Percentiles rank a stretch among this genome's conserved stretches.
Conservation (phyloP, 2,113 vertebrate genomes). For the Sus scrofa region T2T-Sscrofa CM000813.6:106344001-106344500, state of each 20-base stretch:
- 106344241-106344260: constrained; percentile 1
- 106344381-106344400: neutral
- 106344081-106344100: constrained; percentile 34
- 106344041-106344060: neutral
- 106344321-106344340: constrained; percentile 10
- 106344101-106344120: neutral
- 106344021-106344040: constrained; percentile 12
- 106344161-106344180: constrained; percentile 14
- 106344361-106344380: neutral
- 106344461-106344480: neutral
- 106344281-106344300: too few relatives aligned
- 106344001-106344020: neutral
- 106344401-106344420: neutral
- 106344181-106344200: neutral
- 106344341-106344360: neutral
- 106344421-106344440: neutral
- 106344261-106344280: neutral
- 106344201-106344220: neutral
- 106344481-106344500: constrained; percentile 55
- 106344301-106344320: constrained; percentile 28
- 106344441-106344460: neutral
- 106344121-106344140: constrained; percentile 18
- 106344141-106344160: constrained; percentile 26
- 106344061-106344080: neutral
- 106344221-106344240: constrained; percentile 27